Percentiles rank a stretch among this genome's conserved stretches.
phyloP scores from a whole-genome alignment of 2,113 vertebrate genomes.

The Gasterosteus aculeatus region DNA sequence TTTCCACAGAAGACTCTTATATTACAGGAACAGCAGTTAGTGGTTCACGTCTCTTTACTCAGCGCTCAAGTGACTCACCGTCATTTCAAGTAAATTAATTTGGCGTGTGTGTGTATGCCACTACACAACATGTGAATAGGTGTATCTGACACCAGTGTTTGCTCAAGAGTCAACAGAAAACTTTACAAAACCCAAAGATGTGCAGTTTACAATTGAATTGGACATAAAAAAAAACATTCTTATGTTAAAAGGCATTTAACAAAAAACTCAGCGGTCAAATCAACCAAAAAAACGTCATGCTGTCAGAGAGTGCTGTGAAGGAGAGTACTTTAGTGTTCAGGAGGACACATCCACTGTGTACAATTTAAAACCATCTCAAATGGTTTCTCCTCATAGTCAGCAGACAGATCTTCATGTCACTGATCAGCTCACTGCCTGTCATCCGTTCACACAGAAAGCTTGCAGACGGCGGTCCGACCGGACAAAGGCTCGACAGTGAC shows the following conservation, averaged over 20 bases:
- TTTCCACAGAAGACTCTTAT: neutral
- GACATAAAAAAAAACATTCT: neutral
- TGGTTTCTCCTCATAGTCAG: neutral
- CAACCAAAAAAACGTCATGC: neutral
- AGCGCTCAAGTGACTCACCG: conserved; percentile 4
- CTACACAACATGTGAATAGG: conserved; percentile 1
- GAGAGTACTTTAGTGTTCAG: neutral
- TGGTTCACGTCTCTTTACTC: neutral
- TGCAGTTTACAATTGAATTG: neutral
- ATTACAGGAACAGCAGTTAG: conserved; percentile 8
- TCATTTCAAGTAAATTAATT: conserved; percentile 16
- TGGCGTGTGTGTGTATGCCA: conserved; percentile 1
- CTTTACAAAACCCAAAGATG: neutral
- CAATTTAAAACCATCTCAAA: neutral
- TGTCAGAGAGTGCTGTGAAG: neutral
- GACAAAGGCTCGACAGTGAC: conserved; percentile 60
- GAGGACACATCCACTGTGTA: neutral
- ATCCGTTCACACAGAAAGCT: conserved; percentile 68
- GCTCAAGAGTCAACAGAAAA: neutral
- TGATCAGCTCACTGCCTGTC: neutral
- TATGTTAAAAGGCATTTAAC: neutral
- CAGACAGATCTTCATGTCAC: neutral
- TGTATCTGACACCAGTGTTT: conserved; percentile 30
- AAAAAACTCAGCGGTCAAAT: neutral
- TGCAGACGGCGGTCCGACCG: conserved; percentile 56